These are phyloP conservation scores for Mesoligia furuncula DNA, from an alignment of 2,888 invertebrate genomes.

Conservation along the genomic window DNA sequence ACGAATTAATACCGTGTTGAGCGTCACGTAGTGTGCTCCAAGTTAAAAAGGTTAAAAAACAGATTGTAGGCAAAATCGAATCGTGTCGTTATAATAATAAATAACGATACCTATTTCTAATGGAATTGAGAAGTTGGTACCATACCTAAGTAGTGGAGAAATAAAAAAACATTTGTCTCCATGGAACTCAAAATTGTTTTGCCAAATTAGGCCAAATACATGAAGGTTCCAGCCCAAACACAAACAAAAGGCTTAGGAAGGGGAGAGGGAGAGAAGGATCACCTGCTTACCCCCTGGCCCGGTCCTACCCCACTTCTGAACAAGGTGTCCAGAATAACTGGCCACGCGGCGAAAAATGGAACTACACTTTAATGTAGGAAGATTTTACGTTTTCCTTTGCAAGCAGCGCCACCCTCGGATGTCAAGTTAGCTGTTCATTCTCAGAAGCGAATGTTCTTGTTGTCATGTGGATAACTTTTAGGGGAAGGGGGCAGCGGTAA, in stretches of 20 bases:
- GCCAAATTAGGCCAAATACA: background rate
- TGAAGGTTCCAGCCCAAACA: constrained; percentile 2
- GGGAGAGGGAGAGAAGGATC: background rate
- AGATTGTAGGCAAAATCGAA: constrained; percentile 25
- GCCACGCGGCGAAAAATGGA: constrained; percentile 5
- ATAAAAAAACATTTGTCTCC: background rate
- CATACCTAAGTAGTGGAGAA: background rate
- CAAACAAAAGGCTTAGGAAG: constrained; percentile 27
- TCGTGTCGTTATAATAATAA: constrained; percentile 21
- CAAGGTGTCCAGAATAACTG: background rate
- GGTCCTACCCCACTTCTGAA: background rate
- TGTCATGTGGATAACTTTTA: constrained; percentile 18
- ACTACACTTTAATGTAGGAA: background rate
- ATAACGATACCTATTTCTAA: background rate
- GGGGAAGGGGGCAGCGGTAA: background rate
- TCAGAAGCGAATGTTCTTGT: constrained; percentile 31
- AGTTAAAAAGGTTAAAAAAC: constrained; percentile 59
- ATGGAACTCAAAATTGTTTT: background rate
- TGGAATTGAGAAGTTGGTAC: background rate
- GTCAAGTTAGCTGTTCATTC: background rate
- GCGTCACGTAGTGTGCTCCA: constrained; percentile 67
- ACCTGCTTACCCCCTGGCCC: constrained; percentile 12
- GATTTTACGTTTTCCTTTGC: background rate
- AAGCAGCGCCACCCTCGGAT: constrained; percentile 35
- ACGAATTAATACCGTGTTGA: constrained; percentile 55